phyloP scores from a whole-genome alignment of 2,888 invertebrate genomes.

The Carpatolechia fugitivella region DNA sequence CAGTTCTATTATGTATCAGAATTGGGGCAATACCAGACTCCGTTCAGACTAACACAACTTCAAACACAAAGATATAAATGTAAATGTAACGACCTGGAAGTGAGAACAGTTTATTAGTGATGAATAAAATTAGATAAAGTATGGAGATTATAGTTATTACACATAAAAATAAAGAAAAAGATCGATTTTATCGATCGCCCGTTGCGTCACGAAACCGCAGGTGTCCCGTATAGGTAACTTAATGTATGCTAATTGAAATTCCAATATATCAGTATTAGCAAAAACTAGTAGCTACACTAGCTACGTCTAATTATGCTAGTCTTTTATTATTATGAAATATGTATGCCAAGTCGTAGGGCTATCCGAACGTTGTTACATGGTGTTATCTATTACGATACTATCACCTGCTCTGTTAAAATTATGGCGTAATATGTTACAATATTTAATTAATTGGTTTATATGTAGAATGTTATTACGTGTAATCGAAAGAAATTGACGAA shows the following conservation, averaged over 20 bases:
- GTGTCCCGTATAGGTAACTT: constrained; percentile 12
- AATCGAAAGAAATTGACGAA: neutral
- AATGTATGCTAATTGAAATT: constrained; percentile 21
- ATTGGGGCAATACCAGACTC: neutral
- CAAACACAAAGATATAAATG: constrained; percentile 1
- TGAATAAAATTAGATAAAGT: constrained; percentile 9
- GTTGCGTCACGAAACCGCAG: constrained; percentile 14
- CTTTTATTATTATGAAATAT: constrained; percentile 14
- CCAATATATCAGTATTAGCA: constrained; percentile 19
- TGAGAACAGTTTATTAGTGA: neutral
- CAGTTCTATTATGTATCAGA: neutral
- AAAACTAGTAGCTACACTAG: constrained; percentile 21
- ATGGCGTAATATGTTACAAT: neutral
- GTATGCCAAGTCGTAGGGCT: neutral
- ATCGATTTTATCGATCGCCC: constrained; percentile 3
- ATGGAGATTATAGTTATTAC: constrained; percentile 5
- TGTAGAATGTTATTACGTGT: neutral
- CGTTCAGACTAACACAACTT: neutral
- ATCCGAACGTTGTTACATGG: neutral
- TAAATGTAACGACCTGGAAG: neutral
- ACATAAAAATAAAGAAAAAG: constrained; percentile 9
- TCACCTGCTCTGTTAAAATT: constrained; percentile 7
- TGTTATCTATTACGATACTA: constrained; percentile 10
- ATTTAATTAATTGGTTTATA: constrained; percentile 1
- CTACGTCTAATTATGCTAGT: constrained; percentile 12